A percentile compares a stretch with the other conserved stretches of the same genome.
Conservation (phyloP, 2,113 vertebrate species). For the Paedocypris sp. region DNA sequence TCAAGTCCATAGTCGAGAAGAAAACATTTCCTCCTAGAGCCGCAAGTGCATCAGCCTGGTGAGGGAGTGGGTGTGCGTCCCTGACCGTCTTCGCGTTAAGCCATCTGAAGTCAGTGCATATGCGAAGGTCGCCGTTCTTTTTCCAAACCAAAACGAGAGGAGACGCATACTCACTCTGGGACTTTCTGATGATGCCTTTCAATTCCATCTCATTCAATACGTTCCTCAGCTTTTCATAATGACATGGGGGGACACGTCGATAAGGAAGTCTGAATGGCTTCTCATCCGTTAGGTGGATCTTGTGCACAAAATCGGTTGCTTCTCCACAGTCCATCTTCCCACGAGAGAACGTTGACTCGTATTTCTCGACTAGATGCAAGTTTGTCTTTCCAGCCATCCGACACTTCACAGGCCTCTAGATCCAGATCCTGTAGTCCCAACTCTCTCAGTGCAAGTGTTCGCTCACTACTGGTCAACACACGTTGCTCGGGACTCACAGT, state of each 20-base stretch:
- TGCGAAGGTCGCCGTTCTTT: no score
- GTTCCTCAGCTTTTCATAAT: slow-evolving; percentile 18
- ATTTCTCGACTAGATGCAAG: neutral
- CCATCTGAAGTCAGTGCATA: no score
- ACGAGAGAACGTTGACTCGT: slow-evolving; percentile 1
- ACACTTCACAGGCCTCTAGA: slow-evolving; percentile 21
- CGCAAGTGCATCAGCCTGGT: no score
- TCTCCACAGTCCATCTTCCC: slow-evolving; percentile 22
- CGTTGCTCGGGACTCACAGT: neutral
- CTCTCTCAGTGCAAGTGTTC: neutral
- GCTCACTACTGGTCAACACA: neutral
- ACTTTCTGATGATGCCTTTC: no score
- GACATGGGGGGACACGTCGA: slow-evolving; percentile 3
- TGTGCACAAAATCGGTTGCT: slow-evolving; percentile 10
- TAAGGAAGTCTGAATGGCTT: slow-evolving; percentile 16
- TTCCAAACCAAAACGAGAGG: no score
- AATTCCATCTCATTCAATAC: no score
- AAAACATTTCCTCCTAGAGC: no score
- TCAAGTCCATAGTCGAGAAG: no score
- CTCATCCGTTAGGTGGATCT: slow-evolving; percentile 5
- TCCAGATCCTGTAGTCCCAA: neutral
- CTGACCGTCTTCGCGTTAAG: no score
- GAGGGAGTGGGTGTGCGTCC: no score
- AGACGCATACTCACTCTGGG: no score
- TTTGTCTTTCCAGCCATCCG: neutral